Conservation (phyloP, 2,113 vertebrate genomes). For the Grus americana region DNA sequence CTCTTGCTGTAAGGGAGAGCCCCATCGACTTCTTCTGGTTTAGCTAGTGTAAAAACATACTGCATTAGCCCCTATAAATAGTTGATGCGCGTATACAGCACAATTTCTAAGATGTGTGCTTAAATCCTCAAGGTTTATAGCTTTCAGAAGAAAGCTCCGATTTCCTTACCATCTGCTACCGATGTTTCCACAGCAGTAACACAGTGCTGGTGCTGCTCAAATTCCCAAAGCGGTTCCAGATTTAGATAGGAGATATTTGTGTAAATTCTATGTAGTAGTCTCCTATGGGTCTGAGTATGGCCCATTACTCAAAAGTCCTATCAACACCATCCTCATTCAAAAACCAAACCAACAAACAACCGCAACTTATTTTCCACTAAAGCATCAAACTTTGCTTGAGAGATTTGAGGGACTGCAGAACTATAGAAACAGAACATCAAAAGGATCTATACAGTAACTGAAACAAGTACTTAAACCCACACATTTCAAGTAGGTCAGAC, state of each 20-base stretch:
- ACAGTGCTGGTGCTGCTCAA: neutral
- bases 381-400: too few relatives aligned
- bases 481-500: neutral
- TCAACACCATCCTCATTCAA: too few relatives aligned
- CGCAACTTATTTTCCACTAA: neutral
- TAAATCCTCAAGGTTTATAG: neutral
- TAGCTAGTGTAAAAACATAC: accelerated
- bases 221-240: neutral
- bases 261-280: neutral
- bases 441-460: neutral
- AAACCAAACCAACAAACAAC: neutral
- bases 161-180: neutral
- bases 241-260: neutral
- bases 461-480: neutral
- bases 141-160: neutral
- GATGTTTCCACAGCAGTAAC: neutral
- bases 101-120: neutral
- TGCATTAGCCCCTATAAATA: neutral
- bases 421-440: accelerated
- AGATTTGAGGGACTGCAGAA: neutral
- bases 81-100: neutral
- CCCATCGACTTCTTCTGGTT: neutral
- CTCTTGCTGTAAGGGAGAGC: neutral
- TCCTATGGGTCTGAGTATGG: accelerated
- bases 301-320: neutral